These are phyloP conservation scores for Hylaeus anthracinus DNA, from an alignment of 1,140 invertebrate genomes.

Conservation along the genomic window DNA sequence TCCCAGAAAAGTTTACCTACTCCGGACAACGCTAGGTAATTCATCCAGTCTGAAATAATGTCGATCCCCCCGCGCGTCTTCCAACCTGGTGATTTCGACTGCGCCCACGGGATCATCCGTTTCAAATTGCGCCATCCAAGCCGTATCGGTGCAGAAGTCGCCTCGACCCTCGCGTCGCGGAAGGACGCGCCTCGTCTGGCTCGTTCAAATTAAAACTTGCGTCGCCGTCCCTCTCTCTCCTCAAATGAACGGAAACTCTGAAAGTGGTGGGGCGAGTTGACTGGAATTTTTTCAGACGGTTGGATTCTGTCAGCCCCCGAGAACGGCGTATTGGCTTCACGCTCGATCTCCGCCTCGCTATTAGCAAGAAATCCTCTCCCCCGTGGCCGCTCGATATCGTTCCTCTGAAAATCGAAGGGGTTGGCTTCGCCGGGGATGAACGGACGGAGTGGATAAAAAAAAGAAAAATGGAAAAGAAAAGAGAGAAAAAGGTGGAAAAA, in stretches of 20 bases:
- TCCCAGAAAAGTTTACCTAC: too few species aligned
- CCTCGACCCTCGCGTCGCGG: not conserved
- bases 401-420: not conserved
- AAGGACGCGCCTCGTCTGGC: constrained; percentile 41
- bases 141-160: not conserved
- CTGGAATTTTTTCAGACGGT: constrained; percentile 6
- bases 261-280: not conserved
- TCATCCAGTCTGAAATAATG: too few species aligned
- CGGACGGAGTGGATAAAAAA: not conserved
- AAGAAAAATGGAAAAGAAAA: not conserved
- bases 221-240: too few species aligned
- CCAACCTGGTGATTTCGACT: too few species aligned
- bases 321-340: constrained; percentile 16
- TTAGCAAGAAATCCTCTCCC: constrained; percentile 33
- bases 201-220: constrained; percentile 54
- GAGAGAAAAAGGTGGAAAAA: not conserved
- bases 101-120: not conserved
- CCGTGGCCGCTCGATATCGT: constrained; percentile 14
- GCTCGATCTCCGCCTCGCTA: constrained; percentile 27
- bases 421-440: not conserved
- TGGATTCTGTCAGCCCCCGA: not conserved
- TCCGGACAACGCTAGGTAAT: too few species aligned
- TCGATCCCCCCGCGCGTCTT: too few species aligned
- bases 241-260: too few species aligned
- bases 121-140: not conserved